Conservation (phyloP, 1,140 invertebrate species). For the Achroia grisella region DNA sequence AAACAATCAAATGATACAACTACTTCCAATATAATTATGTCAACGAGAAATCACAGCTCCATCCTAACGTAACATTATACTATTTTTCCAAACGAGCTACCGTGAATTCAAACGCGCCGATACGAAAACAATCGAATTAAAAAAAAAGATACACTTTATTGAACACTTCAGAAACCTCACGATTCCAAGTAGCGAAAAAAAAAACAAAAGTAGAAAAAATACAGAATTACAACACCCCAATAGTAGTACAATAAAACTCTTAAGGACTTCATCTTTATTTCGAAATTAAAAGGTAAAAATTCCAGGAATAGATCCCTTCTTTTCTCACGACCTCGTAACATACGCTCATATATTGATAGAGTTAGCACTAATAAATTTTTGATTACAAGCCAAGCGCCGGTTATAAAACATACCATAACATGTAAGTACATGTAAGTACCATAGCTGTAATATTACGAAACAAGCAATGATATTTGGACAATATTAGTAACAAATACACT, state of each 20-base stretch:
- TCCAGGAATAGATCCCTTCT: constrained; percentile 1
- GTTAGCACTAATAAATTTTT: constrained; percentile 8
- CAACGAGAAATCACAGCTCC: no score
- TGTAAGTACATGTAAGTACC: no score
- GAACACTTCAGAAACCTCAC: neutral
- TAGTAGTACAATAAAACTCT: constrained; percentile 6
- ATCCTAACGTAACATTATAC: constrained; percentile 3
- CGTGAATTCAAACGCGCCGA: neutral
- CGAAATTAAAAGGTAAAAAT: constrained; percentile 6
- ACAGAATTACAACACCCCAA: neutral
- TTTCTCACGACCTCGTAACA: constrained; percentile 6
- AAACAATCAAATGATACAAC: no score
- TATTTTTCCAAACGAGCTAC: neutral
- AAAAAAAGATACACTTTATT: constrained; percentile 1
- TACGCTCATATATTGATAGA: constrained; percentile 4
- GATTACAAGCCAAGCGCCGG: constrained; percentile 5
- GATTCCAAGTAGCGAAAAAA: constrained; percentile 3
- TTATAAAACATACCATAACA: neutral
- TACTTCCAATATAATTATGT: no score
- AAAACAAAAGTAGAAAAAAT: neutral
- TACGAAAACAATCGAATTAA: neutral
- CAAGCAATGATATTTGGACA: no score
- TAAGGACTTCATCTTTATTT: constrained; percentile 8
- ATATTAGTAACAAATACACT: no score
- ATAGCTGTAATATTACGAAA: no score